These are phyloP conservation scores for Nomada fucata DNA, from an alignment of 2,888 invertebrate genomes.

Conservation along the genomic window DNA sequence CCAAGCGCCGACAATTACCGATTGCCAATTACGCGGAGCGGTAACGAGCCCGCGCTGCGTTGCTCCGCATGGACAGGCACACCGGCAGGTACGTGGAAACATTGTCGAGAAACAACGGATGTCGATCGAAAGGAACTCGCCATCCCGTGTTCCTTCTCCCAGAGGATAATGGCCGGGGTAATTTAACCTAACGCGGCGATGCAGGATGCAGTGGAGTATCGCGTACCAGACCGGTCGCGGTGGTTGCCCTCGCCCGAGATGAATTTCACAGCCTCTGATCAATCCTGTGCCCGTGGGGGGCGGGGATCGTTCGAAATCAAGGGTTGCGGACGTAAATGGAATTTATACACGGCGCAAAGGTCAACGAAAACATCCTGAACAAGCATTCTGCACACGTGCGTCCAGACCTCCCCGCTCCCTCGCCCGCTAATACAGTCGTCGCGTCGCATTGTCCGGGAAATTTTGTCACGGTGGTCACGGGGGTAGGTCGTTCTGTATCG, in stretches of 20 bases:
- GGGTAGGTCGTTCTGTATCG: slow-evolving; percentile 54
- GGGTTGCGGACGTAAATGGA: not conserved
- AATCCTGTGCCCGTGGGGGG: not conserved
- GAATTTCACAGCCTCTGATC: slow-evolving; percentile 8
- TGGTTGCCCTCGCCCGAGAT: not conserved
- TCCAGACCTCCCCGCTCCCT: slow-evolving; percentile 43
- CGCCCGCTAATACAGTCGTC: slow-evolving; percentile 36
- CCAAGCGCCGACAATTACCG: slow-evolving; percentile 58
- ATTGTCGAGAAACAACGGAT: slow-evolving; percentile 52
- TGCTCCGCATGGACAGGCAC: slow-evolving; percentile 36
- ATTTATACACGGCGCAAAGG: slow-evolving; percentile 12
- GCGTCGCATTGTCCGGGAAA: slow-evolving; percentile 55
- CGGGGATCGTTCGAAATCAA: not conserved
- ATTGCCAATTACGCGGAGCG: slow-evolving; percentile 59
- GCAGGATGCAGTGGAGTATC: slow-evolving; percentile 52
- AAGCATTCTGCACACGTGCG: slow-evolving; percentile 28
- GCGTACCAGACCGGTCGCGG: slow-evolving; percentile 16
- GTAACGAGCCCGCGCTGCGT: slow-evolving; percentile 60
- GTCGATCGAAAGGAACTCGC: slow-evolving; percentile 58
- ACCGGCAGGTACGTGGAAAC: slow-evolving; percentile 52
- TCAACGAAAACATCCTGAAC: not conserved
- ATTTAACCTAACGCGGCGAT: slow-evolving; percentile 54
- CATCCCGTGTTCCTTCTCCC: slow-evolving; percentile 46
- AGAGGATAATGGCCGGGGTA: slow-evolving; percentile 56
- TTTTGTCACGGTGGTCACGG: slow-evolving; percentile 65